A percentile compares a stretch with the other conserved stretches of the same genome.
These are phyloP conservation scores for Trachelus iudaicus DNA, from an alignment of 2,888 invertebrate genomes.

Conservation along the genomic window DNA sequence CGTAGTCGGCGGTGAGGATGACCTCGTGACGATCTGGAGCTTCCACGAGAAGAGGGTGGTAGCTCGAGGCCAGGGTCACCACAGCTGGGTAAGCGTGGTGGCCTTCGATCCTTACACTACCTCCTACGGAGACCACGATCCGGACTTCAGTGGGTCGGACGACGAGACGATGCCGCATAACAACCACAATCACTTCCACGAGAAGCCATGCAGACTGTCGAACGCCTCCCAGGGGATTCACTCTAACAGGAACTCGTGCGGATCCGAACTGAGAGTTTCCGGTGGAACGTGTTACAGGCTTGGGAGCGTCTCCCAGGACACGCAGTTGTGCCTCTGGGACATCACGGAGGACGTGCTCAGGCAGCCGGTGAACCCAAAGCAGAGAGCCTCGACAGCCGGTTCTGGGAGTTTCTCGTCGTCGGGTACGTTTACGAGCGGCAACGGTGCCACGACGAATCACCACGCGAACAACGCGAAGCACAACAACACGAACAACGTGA, in stretches of 20 bases:
- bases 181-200: slow-evolving; percentile 51
- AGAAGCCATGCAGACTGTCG: slow-evolving; percentile 54
- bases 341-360: slow-evolving; percentile 93
- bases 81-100: slow-evolving; percentile 98
- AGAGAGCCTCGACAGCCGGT: slow-evolving; percentile 60
- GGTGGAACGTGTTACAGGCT: slow-evolving; percentile 81
- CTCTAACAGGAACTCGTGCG: slow-evolving; percentile 64
- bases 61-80: slow-evolving; percentile 97
- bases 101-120: slow-evolving; percentile 92
- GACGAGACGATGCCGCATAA: slow-evolving; percentile 66
- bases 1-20: slow-evolving; percentile 98
- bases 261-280: slow-evolving; percentile 62
- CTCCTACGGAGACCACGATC: slow-evolving; percentile 71
- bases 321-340: slow-evolving; percentile 98
- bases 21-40: slow-evolving; percentile 97
- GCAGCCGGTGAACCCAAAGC: slow-evolving; percentile 72
- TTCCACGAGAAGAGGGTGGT: slow-evolving; percentile 92
- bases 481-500: slow-evolving; percentile 56
- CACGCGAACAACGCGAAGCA: slow-evolving; percentile 55
- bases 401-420: slow-evolving; percentile 56
- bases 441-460: slow-evolving; percentile 57
- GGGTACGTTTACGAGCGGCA: slow-evolving; percentile 60
- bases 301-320: slow-evolving; percentile 97
- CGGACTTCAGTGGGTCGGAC: slow-evolving; percentile 70
- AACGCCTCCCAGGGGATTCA: slow-evolving; percentile 51